These are phyloP conservation scores for Phyto melanocephala DNA, from an alignment of 2,888 invertebrate genomes.

Conservation along the genomic window DNA sequence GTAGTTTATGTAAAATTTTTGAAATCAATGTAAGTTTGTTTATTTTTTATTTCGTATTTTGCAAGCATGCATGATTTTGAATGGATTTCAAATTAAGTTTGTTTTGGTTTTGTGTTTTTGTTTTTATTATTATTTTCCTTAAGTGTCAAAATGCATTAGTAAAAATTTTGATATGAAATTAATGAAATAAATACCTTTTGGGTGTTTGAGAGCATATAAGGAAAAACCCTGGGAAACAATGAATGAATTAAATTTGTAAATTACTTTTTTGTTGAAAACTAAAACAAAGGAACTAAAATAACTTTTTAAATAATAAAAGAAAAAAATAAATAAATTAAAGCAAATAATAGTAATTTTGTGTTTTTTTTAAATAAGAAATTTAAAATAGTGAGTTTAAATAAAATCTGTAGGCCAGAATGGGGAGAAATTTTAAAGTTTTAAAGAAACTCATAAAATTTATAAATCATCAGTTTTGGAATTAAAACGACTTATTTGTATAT, in stretches of 20 bases:
- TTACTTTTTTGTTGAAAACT: slow-evolving; percentile 28
- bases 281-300: slow-evolving; percentile 28
- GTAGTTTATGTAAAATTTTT: slow-evolving; percentile 42
- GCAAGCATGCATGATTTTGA: slow-evolving; percentile 56
- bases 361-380: slow-evolving; percentile 6
- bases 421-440: no score
- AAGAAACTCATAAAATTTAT: no score
- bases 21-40: slow-evolving; percentile 62
- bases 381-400: no score
- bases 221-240: slow-evolving; percentile 17
- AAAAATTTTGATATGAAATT: slow-evolving; percentile 49
- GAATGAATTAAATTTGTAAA: slow-evolving; percentile 54
- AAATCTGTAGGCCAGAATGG: no score
- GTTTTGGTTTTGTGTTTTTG: slow-evolving; percentile 16
- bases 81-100: slow-evolving; percentile 60
- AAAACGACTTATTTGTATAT: no score
- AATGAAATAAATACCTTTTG: slow-evolving; percentile 62
- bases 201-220: neutral
- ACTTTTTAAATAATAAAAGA: neutral
- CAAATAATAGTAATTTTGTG: neutral
- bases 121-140: slow-evolving; percentile 11
- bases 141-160: slow-evolving; percentile 62
- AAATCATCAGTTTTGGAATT: no score
- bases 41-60: slow-evolving; percentile 1
- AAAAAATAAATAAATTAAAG: neutral